Evolutionary conservation across 1,140 invertebrate genomes (phyloP), one percentile per base, ranked within the genome.

Genomic region (Meteorus sp.): DNA sequence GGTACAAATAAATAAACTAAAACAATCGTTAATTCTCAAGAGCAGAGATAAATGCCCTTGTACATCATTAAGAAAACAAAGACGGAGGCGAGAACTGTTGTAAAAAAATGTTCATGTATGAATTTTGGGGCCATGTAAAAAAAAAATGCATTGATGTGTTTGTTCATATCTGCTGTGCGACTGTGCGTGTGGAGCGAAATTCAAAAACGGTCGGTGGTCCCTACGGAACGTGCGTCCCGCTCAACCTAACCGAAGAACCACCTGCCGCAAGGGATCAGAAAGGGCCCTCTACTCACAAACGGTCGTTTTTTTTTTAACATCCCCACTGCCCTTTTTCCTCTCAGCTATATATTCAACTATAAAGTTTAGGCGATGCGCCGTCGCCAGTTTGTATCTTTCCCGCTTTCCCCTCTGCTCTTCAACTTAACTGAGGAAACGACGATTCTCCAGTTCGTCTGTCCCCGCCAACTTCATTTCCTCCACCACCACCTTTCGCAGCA

Each of bases 211-310:
- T 68, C 68, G 66, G 66, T 64, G 65, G 66, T 74, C 71, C 71
- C 70, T 69, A 48, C 53, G 66, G 67, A 65, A n/a, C n/a, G n/a
- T n/a, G n/a, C 67, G 44, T 53, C 51, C 60, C 59, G 60, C 64
- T 65, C 66, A 66, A 68, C 68, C 65, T 61, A 63, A 56, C 72
- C 64, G 66, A 70, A 66, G 71, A 79, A 72, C 74, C 76, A 79
- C 76, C 76, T 79, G 76, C 76, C 75, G 60, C 60, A 47, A 65
- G 64, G 56, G 67, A 62, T 67, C 67, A 61, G 63, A 62, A 67
- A 67, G 69, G 66, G 62, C 66, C n/a, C n/a, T n/a, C n/a, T n/a
- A n/a, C n/a, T 51, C 9, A 65, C 55, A 50, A 53, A 48, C 51
- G 43, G 27, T 31, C 31, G 39, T 51, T 53, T 62, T 56, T 58